Base-by-base conservation (phyloP, 2,888 invertebrate genomes). In the Trisateles emortualis region DNA sequence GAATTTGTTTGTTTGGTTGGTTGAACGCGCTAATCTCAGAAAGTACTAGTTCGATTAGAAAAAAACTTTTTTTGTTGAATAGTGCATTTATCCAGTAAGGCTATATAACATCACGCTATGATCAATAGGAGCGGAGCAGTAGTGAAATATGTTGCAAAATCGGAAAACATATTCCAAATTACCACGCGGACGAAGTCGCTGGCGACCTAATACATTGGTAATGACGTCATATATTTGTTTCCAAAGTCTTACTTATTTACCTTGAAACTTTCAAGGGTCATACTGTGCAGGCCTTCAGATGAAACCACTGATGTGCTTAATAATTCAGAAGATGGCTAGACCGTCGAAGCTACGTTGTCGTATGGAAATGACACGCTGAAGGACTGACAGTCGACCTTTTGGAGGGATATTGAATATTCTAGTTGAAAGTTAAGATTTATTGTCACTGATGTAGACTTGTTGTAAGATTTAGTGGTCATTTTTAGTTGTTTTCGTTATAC, bases 331-430 rank as follows among this genome's bases (percentile, higher is more conserved):
- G 19, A 16, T 10, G 3, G 36, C 16, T 17, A 17, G 36, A 36
- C 17, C 10, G n/a, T 36, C 36, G 16, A 19, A 36, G 16, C 19
- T 10, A 36, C 17, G 16, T 13, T 16, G 36, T 19, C 29, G 10
- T 48, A 48, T 50, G 47, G 59, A 42, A 45, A 64, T 59, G 44
- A 47, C 43, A 44, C 36, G 36, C 14, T 22, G 13, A 22, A 40
- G 46, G 32, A 16, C n/a, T 17, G 16, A 16, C 29, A 10, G 10
- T 2, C 36, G 36, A 36, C 36, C 36, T 36, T 36, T 36, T 5
- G 36, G 33, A 33, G 11, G 9, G 14, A n/a, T 10, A 30, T 36
- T 36, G 36, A 36, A 36, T 36, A 36, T 17, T 36, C 36, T 17
- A 36, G 17, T 19, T 17, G 10, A 6, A 4, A 36, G 17, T 19